phyloP scores from a whole-genome alignment of 2,797 vertebrate species.

The Phoxinus dragarum region DNA sequence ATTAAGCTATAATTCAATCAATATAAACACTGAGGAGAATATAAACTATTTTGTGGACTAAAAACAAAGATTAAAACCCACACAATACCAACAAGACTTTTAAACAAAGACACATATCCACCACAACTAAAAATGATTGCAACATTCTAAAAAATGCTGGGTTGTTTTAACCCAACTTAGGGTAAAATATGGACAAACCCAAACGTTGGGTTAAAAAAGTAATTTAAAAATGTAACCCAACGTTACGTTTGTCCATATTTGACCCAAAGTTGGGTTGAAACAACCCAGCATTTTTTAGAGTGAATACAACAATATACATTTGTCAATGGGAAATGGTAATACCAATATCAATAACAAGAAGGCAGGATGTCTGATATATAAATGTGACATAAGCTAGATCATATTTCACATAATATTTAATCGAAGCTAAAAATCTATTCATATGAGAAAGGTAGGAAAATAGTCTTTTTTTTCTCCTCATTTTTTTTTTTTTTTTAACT shows the following conservation, averaged over 20 bases:
- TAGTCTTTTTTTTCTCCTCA: too few relatives aligned
- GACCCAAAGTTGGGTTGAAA: too few relatives aligned
- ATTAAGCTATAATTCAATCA: background rate
- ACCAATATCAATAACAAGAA: background rate
- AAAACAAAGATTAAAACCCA: background rate
- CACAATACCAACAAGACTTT: background rate
- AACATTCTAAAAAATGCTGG: too few relatives aligned
- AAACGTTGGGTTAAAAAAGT: too few relatives aligned
- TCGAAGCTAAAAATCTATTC: background rate
- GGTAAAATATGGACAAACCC: too few relatives aligned
- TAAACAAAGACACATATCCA: background rate
- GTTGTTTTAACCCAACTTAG: too few relatives aligned
- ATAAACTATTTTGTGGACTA: background rate
- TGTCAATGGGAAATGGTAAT: background rate
- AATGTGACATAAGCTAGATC: background rate
- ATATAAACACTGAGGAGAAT: background rate
- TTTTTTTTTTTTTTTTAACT: too few relatives aligned
- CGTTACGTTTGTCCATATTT: too few relatives aligned
- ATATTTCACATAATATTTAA: background rate
- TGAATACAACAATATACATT: background rate
- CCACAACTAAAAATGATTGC: background rate
- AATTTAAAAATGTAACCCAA: too few relatives aligned
- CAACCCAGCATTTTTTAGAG: too few relatives aligned
- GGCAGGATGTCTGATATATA: background rate
- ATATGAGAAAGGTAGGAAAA: background rate